Evolutionary conservation across 2,797 vertebrate genomes (phyloP), one percentile per base, ranked within the genome.

Genomic region (Acanthurus tractus): DNA sequence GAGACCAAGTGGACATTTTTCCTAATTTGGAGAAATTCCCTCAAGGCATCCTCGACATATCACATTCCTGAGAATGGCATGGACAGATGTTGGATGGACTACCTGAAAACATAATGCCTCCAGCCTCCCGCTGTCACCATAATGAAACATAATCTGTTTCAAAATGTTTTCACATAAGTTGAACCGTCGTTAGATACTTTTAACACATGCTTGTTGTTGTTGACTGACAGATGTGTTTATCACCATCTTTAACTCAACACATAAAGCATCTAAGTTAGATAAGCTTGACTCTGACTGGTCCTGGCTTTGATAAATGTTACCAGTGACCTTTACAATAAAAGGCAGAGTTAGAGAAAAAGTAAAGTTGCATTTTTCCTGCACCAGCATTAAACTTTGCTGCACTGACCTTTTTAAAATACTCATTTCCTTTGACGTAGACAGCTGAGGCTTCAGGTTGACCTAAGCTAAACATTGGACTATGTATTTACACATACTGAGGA

Each of bases 301-400:
- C 29, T 34, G 29, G 29, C 29, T 34, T 34, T 34, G 29, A 34
- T 34, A 34, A 34, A 34, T 34, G 7, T 61, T 22, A 56, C 14
- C 5, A 45, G 59, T 8, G 14, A 78, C 29, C 22, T 75, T 75
- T 56, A 22, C 34, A 72, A 44, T 64, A 20, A 62, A 63, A 48
- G 14, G 11, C n/a, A 50, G 29, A 34, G 29, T 34, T 34, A 34
- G 36, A 23, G 25, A 44, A 57, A 40, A 44, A 13, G 38, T 9
- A 11, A 40, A 18, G 15, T 23, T 45, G 1, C 1, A 11, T 4
- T 8, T n/a, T 62, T 48, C 20, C 25, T 38, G 40, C n/a, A 29
- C 11, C 4, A 29, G 22, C 56, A 49, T 40, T 20, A 29, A 6
- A 45, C 45, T 13, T 38, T 20, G 25, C 11, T 11, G 0, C 20